Evolutionary conservation across 1,140 invertebrate genomes (phyloP), one percentile per base, ranked within the genome.

Genomic region (Pogonognathellus flavescens): DNA sequence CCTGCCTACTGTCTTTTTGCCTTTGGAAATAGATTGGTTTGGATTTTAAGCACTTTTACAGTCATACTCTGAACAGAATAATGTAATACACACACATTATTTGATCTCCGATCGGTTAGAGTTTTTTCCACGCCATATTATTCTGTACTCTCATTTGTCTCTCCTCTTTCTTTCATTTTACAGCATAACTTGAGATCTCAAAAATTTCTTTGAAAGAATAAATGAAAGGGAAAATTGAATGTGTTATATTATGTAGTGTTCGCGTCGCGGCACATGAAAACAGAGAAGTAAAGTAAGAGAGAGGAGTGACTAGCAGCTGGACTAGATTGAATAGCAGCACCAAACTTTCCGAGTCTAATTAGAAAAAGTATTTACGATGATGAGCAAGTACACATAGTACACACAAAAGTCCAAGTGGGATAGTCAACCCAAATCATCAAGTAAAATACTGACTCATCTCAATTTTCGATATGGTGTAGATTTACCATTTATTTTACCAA

Each of bases 311-410:
- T 13, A 50, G 25, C 70, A 76, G 70, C 70, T 76, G 70, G 70
- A 76, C 31, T 49, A 31, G 22, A 55, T 55, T 55, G 14, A 81
- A 53, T 81, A 18, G 18, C 22, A 25, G 9, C 80, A 55, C 52
- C 50, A 55, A 81, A 53, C 16, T 80, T n/a, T 52, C 52, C n/a
- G 50, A 18, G 53, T 80, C 76, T 81, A 81, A 81, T 81, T 81
- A 81, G 80, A 81, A 81, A 81, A 55, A 31, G 80, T 55, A 81
- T 81, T 81, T 81, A 81, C 80, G 80, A 81, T 57, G 80, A 81
- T 81, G 80, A 81, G 52, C 18, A 25, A 81, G 53, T 81, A 57
- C 50, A 57, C 80, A 55, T n/a, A 16, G 41, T 41, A 16, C 25
- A 41, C 70, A 41, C 50, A 50, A 80, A 13, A 18, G 25, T 50